These are phyloP conservation scores for Listronotus oregonensis DNA, from an alignment of 1,140 invertebrate species.

Conservation along the genomic window DNA sequence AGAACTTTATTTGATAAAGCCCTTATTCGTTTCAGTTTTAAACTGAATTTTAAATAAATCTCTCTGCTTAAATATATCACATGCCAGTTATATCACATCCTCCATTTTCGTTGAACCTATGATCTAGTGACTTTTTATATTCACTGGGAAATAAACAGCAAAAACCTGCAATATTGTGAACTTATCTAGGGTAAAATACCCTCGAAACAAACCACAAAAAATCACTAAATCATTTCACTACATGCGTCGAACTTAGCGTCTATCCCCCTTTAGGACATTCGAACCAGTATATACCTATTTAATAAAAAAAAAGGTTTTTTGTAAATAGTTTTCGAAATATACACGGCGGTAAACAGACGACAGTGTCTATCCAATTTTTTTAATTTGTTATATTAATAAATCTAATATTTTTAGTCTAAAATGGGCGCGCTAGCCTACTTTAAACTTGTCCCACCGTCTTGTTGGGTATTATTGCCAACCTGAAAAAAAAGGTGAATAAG, in stretches of 20 bases:
- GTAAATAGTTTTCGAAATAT: constrained; percentile 15
- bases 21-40: constrained; percentile 13
- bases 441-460: constrained; percentile 51
- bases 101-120: constrained; percentile 11
- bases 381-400: constrained; percentile 54
- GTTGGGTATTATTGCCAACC: constrained; percentile 52
- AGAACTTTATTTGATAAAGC: constrained; percentile 10
- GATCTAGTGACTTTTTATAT: constrained; percentile 20
- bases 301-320: constrained; percentile 19
- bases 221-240: constrained; percentile 13
- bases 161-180: background rate
- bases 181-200: too few species aligned
- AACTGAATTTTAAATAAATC: constrained; percentile 36
- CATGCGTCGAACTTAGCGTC: background rate
- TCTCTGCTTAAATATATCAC: constrained; percentile 32
- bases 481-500: constrained; percentile 35
- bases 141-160: background rate
- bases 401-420: constrained; percentile 51
- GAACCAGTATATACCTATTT: constrained; percentile 2
- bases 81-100: constrained; percentile 38
- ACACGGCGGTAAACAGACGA: constrained; percentile 38
- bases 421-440: constrained; percentile 50
- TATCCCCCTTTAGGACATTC: background rate
- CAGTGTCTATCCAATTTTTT: constrained; percentile 49
- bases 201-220: background rate